phyloP scores from a whole-genome alignment of 2,888 invertebrate species.

The Gymnoscelis rufifasciata region DNA sequence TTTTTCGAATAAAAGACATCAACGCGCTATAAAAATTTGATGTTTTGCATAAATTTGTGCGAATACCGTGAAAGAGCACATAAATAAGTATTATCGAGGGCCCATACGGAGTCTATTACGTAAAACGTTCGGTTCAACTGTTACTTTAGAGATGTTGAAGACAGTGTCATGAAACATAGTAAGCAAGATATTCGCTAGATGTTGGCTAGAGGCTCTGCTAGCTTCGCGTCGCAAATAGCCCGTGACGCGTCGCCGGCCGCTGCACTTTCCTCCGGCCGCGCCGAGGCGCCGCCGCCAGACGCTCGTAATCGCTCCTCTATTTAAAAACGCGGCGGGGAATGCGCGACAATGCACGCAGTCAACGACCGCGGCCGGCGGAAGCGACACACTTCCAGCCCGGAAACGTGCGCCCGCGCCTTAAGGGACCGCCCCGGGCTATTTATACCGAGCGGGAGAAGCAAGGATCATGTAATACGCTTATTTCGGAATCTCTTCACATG shows the following conservation, averaged over 20 bases:
- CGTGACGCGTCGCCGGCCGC: slow-evolving; percentile 50
- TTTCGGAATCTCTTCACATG: slow-evolving; percentile 46
- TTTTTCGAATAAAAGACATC: slow-evolving; percentile 42
- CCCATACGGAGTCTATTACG: no score
- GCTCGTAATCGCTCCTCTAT: slow-evolving; percentile 74
- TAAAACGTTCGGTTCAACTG: no score
- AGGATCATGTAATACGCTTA: slow-evolving; percentile 59
- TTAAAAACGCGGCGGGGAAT: slow-evolving; percentile 76
- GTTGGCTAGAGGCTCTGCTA: slow-evolving; percentile 11
- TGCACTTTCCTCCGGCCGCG: slow-evolving; percentile 76
- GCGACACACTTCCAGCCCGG: slow-evolving; percentile 78
- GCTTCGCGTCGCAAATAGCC: slow-evolving; percentile 24
- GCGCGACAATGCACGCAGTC: slow-evolving; percentile 70
- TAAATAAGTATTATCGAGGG: no score
- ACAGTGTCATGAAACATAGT: no score
- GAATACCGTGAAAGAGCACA: neutral
- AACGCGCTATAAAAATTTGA: slow-evolving; percentile 34
- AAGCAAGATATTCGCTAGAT: neutral
- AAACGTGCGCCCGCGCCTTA: slow-evolving; percentile 74
- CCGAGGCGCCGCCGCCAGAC: slow-evolving; percentile 69
- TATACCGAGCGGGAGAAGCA: slow-evolving; percentile 57
- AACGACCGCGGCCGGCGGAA: slow-evolving; percentile 76
- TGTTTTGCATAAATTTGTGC: neutral
- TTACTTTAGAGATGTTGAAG: no score
- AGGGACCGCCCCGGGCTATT: slow-evolving; percentile 68